Evolutionary conservation across 2,888 invertebrate species (phyloP), one percentile per base, ranked within the genome.

Genomic region (Agrilus cyanescens): DNA sequence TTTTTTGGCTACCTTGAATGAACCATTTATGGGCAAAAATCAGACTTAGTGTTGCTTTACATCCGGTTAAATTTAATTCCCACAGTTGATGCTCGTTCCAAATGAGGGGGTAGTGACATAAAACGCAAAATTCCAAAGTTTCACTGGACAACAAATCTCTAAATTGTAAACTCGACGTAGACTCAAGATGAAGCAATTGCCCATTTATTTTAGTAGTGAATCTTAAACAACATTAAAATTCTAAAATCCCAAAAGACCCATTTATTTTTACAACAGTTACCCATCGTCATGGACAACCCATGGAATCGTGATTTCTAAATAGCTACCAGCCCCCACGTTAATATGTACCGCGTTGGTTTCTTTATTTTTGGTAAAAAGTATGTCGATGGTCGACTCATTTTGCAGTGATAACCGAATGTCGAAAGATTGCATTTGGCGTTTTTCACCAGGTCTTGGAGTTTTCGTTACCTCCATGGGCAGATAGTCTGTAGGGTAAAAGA

Each of bases 11-110:
- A 76, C 78, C 78, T 70, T 88, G 85, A 63, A 97, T 91, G 68
- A 97, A 97, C 63, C 87, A 85, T 68, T 96, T 96, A 65, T 96
- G 96, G 49, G 86, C 85, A 64, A 91, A 96, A 45, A 96, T 87
- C 43, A 96, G 77, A 63, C 86, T 86, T 12, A 88, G 82, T 0
- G 93, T 88, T 2, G 93, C 91, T 68, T 96, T 96, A 64, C 94
- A 93, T 0, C 93, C 93, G 0, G 91, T 94, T 50, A 96, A 70
- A 57, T 85, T 84, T 39, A 93, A 73, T 48, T 81, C 80, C 97
- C 97, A 98, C 54, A 88, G 82, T 65, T 98, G 97, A 53, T 91
- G 89, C 52, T 89, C 91, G 66, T 97, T 98, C 95, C 96, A 98
- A 44, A 82, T 78, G 33, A 85, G 73, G 0, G 97, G 97, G 67